Evolutionary conservation across 2,797 vertebrate species (phyloP).

Genomic region (Paedocypris micromegethes): DNA sequence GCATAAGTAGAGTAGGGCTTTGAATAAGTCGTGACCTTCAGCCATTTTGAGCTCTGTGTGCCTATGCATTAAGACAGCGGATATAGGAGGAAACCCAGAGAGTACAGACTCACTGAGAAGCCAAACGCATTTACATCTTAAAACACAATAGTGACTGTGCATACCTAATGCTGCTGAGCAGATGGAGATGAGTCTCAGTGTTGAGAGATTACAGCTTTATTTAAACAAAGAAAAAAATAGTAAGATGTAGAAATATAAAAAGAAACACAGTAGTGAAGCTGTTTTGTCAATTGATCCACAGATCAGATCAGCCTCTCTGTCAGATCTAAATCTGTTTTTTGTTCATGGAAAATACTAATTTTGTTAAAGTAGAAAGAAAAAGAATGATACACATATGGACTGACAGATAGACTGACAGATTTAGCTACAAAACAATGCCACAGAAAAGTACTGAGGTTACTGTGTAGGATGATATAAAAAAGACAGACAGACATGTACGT

Average conservation of each 20-base stretch:
- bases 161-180: slow-evolving; percentile 39
- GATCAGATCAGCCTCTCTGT: too few species aligned
- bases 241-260: slow-evolving; percentile 35
- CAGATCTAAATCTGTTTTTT: too few species aligned
- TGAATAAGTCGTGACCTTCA: slow-evolving; percentile 2
- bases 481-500: too few species aligned
- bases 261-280: slow-evolving; percentile 1
- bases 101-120: neutral
- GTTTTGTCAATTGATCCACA: neutral
- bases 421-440: too few species aligned
- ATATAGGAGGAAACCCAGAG: slow-evolving; percentile 5
- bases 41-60: slow-evolving; percentile 8
- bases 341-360: too few species aligned
- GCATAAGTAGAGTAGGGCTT: slow-evolving; percentile 5
- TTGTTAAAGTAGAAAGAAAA: too few species aligned
- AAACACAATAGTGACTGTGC: slow-evolving; percentile 39
- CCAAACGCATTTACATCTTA: slow-evolving; percentile 29
- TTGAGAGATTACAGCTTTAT: slow-evolving; percentile 12
- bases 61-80: slow-evolving; percentile 17
- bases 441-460: too few species aligned
- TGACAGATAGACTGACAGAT: too few species aligned
- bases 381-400: too few species aligned
- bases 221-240: slow-evolving; percentile 8
- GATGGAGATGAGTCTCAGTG: slow-evolving; percentile 30
- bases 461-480: too few species aligned